Evolutionary conservation across 2,888 invertebrate genomes (phyloP).

Genomic region (Ethmia dodecea): DNA sequence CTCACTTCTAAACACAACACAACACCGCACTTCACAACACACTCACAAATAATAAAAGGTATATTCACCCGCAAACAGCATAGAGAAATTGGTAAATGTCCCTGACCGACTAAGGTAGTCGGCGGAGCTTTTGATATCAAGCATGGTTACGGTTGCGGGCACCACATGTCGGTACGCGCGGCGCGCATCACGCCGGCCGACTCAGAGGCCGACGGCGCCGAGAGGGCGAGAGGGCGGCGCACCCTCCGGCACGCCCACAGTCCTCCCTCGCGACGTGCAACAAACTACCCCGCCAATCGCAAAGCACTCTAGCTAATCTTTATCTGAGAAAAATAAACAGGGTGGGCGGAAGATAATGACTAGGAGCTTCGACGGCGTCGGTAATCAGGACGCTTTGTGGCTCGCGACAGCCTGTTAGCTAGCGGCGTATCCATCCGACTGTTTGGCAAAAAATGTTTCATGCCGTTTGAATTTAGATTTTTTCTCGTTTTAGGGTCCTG

Average conservation of each 20-base stretch:
- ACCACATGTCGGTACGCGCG: constrained; percentile 46
- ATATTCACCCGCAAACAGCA: constrained; percentile 93
- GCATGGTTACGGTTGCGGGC: constrained; percentile 78
- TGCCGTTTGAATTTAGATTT: constrained; percentile 31
- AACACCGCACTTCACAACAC: constrained; percentile 40
- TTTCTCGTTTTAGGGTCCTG: constrained; percentile 6
- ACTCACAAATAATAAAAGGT: constrained; percentile 30
- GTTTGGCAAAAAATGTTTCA: constrained; percentile 62
- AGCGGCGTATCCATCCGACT: constrained; percentile 45
- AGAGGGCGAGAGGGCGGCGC: constrained; percentile 28
- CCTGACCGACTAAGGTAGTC: constrained; percentile 94
- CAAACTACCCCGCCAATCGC: constrained; percentile 62
- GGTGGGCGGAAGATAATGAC: constrained; percentile 73
- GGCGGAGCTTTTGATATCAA: constrained; percentile 94
- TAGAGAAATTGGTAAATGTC: constrained; percentile 95
- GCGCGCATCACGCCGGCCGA: constrained; percentile 37
- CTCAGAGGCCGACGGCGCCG: constrained; percentile 17
- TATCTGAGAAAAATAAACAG: constrained; percentile 77
- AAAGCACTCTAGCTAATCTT: constrained; percentile 71
- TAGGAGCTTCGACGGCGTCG: constrained; percentile 50
- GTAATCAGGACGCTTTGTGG: constrained; percentile 73
- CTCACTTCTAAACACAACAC: constrained; percentile 23
- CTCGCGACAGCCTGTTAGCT: constrained; percentile 58
- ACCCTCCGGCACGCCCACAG: constrained; percentile 38
- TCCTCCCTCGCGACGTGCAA: constrained; percentile 26